A percentile compares a stretch with the other conserved stretches of the same genome.
These are phyloP conservation scores for Yponomeuta evonymella DNA, from an alignment of 2,888 invertebrate genomes.

Conservation along the genomic window DNA sequence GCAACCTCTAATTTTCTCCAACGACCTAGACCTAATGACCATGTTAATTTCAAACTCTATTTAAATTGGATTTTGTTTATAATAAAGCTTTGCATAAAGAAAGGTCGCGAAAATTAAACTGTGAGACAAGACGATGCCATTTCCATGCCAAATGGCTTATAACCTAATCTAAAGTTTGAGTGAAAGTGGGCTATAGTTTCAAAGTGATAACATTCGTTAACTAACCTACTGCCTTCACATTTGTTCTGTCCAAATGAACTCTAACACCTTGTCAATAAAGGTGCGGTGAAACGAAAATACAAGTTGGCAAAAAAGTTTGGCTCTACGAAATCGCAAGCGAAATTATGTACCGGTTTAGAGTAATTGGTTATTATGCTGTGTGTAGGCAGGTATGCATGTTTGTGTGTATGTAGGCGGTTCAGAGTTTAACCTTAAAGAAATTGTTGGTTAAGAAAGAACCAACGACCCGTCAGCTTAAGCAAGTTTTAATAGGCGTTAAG, in stretches of 20 bases:
- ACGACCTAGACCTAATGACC: neutral
- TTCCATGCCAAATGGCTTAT: constrained; percentile 8
- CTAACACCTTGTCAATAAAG: neutral
- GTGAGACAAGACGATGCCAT: neutral
- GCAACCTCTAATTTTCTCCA: neutral
- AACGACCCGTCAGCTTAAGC: neutral
- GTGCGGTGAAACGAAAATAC: neutral
- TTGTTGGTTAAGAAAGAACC: neutral
- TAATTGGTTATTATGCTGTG: constrained; percentile 1
- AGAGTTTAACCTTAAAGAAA: constrained; percentile 1
- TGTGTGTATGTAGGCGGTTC: neutral
- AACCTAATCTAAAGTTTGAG: constrained; percentile 8
- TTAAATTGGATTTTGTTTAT: neutral
- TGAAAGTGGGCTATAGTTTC: constrained; percentile 5
- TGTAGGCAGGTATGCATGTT: neutral
- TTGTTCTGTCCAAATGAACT: neutral
- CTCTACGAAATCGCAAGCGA: constrained; percentile 13
- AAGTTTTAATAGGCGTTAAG: neutral
- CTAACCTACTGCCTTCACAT: neutral
- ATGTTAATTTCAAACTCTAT: neutral
- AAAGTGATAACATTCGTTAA: neutral
- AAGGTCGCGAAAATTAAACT: neutral
- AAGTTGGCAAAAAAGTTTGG: neutral
- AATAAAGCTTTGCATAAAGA: neutral
- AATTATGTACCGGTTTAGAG: constrained; percentile 9